phyloP scores from a whole-genome alignment of 2,113 vertebrate genomes.

The Pteropus alecto region DNA sequence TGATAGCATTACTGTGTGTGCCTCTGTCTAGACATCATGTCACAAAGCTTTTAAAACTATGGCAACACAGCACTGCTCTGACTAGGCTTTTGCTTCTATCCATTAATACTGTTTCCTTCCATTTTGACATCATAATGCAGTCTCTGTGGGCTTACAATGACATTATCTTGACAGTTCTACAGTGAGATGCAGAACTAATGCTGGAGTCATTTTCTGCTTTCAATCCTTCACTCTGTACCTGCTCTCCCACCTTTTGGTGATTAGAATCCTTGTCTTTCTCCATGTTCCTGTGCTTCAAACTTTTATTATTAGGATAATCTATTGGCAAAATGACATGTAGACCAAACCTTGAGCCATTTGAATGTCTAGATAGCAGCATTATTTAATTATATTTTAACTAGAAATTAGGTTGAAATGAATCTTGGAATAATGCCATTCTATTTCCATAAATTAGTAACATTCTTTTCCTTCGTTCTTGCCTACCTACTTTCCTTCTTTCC shows the following conservation, averaged over 20 bases:
- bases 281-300: background rate
- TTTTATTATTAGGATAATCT: background rate
- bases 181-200: background rate
- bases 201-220: background rate
- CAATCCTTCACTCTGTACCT: background rate
- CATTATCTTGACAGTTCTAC: slow-evolving; percentile 47
- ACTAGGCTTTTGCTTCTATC: slow-evolving; percentile 33
- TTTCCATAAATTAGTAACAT: background rate
- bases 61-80: background rate
- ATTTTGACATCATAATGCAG: slow-evolving; percentile 59
- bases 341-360: background rate
- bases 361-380: background rate
- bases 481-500: background rate
- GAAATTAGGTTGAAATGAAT: background rate
- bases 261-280: background rate
- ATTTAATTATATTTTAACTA: slow-evolving; percentile 26
- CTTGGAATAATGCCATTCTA: background rate
- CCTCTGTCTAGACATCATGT: slow-evolving; percentile 68
- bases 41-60: slow-evolving; percentile 58
- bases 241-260: background rate
- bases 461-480: background rate
- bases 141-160: slow-evolving; percentile 53
- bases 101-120: slow-evolving; percentile 53
- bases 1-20: background rate
- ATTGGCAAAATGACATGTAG: background rate